phyloP scores from a whole-genome alignment of 2,888 invertebrate genomes.

The Zaprionus lineosus region DNA sequence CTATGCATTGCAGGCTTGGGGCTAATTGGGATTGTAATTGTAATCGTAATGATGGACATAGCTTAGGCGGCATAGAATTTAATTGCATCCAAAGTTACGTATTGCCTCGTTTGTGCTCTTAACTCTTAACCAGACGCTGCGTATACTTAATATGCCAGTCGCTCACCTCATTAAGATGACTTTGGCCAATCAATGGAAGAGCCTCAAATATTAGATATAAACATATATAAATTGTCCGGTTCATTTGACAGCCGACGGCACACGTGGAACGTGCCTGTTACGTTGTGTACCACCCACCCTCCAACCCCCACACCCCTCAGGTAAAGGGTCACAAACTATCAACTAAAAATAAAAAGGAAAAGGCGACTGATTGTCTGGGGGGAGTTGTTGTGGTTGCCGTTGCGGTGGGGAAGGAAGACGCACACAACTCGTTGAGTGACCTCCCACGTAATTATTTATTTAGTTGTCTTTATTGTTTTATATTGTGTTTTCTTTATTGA shows the following conservation, averaged over 20 bases:
- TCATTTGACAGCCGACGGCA: slow-evolving; percentile 67
- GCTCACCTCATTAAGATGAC: slow-evolving; percentile 35
- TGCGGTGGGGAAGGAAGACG: slow-evolving; percentile 7
- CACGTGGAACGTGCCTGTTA: slow-evolving; percentile 35
- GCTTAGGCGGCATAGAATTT: slow-evolving; percentile 63
- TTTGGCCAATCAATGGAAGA: slow-evolving; percentile 52
- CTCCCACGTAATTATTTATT: slow-evolving; percentile 61
- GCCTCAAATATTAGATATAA: slow-evolving; percentile 41
- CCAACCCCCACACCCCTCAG: too few relatives aligned
- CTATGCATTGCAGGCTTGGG: too few relatives aligned
- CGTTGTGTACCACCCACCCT: slow-evolving; percentile 1
- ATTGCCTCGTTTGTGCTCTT: background rate
- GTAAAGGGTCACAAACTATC: slow-evolving; percentile 54
- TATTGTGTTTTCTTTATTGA: slow-evolving; percentile 27
- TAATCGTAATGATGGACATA: slow-evolving; percentile 22
- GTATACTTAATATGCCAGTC: slow-evolving; percentile 57
- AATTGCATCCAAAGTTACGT: slow-evolving; percentile 47
- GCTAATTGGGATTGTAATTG: slow-evolving; percentile 37
- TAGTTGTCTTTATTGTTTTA: slow-evolving; percentile 4
- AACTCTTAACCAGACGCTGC: slow-evolving; percentile 30
- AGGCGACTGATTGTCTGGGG: too few relatives aligned
- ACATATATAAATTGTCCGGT: slow-evolving; percentile 36
- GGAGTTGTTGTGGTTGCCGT: too few relatives aligned
- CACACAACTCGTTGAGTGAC: slow-evolving; percentile 39
- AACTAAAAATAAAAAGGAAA: too few relatives aligned